These are phyloP conservation scores for Orycteropus afer DNA, from an alignment of 2,113 vertebrate species.

Conservation along the genomic window DNA sequence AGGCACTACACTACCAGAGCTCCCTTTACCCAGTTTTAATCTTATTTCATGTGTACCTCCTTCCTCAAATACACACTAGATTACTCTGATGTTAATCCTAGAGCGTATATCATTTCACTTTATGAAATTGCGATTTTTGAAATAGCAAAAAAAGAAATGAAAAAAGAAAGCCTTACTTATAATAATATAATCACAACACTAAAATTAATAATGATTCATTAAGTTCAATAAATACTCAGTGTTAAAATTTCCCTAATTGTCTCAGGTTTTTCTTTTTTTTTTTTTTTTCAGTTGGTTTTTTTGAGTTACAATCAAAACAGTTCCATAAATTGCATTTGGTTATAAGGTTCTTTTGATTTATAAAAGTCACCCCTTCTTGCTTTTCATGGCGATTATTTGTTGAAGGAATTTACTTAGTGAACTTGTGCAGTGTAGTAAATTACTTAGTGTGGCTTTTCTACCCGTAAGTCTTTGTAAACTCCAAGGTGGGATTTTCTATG, in stretches of 20 bases:
- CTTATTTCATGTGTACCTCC: background rate
- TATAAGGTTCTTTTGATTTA: background rate
- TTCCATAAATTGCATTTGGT: background rate
- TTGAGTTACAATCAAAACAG: background rate
- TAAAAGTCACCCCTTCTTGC: background rate
- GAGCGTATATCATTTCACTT: background rate
- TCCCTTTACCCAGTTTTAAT: constrained; percentile 27
- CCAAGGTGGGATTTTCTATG: no score
- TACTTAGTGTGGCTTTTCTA: no score
- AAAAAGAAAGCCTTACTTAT: background rate
- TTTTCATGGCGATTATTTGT: background rate
- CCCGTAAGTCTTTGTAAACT: no score
- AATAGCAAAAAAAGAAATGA: background rate
- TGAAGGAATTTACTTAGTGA: background rate
- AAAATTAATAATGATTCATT: background rate
- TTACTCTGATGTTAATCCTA: constrained; percentile 6
- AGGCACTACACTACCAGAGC: no score
- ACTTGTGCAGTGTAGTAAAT: no score
- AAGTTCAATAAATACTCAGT: background rate
- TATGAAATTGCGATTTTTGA: background rate
- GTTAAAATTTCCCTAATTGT: background rate
- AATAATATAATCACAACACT: background rate
- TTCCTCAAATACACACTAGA: background rate
- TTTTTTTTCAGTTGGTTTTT: background rate
- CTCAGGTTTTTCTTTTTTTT: background rate